phyloP scores from a whole-genome alignment of 2,888 invertebrate genomes.

The Teinopalpus imperialis region DNA sequence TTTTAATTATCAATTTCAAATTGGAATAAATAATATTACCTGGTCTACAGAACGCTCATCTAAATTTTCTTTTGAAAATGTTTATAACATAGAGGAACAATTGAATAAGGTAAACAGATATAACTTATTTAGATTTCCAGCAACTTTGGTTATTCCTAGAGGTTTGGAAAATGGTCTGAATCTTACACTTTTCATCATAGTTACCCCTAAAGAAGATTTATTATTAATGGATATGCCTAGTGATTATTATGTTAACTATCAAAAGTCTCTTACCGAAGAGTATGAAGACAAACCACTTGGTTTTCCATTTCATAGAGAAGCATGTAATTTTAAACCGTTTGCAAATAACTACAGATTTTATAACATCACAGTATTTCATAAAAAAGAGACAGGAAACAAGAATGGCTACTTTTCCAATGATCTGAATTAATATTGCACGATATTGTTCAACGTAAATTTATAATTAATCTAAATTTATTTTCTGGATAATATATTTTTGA shows the following conservation, averaged over 20 bases:
- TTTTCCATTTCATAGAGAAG: constrained; percentile 67
- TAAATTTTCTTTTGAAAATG: constrained; percentile 50
- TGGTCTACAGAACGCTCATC: constrained; percentile 53
- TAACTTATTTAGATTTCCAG: constrained; percentile 62
- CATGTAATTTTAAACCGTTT: constrained; percentile 37
- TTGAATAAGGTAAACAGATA: constrained; percentile 41
- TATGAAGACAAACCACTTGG: constrained; percentile 59
- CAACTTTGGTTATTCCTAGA: constrained; percentile 59
- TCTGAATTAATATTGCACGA: constrained; percentile 21
- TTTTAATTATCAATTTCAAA: constrained; percentile 43
- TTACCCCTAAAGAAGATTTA: constrained; percentile 45
- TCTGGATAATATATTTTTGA: no score
- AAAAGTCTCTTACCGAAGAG: constrained; percentile 40
- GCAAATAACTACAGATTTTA: constrained; percentile 62
- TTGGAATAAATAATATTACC: constrained; percentile 52
- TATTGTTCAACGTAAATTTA: no score
- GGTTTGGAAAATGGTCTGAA: constrained; percentile 59
- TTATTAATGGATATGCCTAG: constrained; percentile 18
- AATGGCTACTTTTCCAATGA: constrained; percentile 42
- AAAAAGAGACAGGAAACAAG: constrained; percentile 38
- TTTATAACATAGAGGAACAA: constrained; percentile 45
- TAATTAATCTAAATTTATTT: no score
- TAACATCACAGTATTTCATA: constrained; percentile 59
- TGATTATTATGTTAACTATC: constrained; percentile 34
- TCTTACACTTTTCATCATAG: constrained; percentile 62